Evolutionary conservation across 2,888 invertebrate species (phyloP).

Genomic region (Pyralis farinalis): DNA sequence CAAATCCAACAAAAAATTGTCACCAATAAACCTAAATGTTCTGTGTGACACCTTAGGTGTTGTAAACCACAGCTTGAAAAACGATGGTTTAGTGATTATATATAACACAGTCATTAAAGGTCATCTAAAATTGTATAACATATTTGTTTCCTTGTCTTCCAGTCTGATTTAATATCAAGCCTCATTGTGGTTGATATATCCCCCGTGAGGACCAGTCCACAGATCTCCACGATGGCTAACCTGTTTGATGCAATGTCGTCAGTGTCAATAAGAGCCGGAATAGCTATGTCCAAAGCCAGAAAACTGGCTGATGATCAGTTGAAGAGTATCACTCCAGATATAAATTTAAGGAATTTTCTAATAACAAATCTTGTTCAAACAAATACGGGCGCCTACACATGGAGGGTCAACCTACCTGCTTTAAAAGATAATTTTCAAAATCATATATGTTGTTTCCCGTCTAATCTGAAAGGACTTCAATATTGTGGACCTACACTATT

Average conservation of each 20-base stretch:
- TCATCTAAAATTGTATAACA: constrained; percentile 6
- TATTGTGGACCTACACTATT: constrained; percentile 89
- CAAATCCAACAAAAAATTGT: too few relatives aligned
- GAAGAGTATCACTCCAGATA: constrained; percentile 75
- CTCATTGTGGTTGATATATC: constrained; percentile 87
- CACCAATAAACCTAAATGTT: too few relatives aligned
- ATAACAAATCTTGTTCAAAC: constrained; percentile 91
- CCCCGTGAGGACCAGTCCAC: constrained; percentile 83
- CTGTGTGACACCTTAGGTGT: too few relatives aligned
- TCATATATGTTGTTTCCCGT: constrained; percentile 84
- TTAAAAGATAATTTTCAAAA: constrained; percentile 84
- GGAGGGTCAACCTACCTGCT: constrained; percentile 90
- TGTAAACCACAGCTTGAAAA: too few relatives aligned
- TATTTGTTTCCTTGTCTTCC: constrained; percentile 26
- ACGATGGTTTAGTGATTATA: too few relatives aligned
- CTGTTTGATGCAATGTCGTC: constrained; percentile 85
- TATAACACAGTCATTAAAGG: too few relatives aligned
- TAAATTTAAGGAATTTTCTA: constrained; percentile 87
- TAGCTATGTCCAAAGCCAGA: constrained; percentile 86
- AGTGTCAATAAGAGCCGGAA: constrained; percentile 81
- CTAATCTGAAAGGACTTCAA: constrained; percentile 62
- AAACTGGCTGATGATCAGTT: constrained; percentile 83
- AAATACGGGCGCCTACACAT: constrained; percentile 83
- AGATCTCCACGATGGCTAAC: constrained; percentile 81
- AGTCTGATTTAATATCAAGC: constrained; percentile 83